Percentiles rank a stretch among this genome's conserved stretches.
These are phyloP conservation scores for Anorthoa munda DNA, from an alignment of 2,888 invertebrate species.

Conservation along the genomic window DNA sequence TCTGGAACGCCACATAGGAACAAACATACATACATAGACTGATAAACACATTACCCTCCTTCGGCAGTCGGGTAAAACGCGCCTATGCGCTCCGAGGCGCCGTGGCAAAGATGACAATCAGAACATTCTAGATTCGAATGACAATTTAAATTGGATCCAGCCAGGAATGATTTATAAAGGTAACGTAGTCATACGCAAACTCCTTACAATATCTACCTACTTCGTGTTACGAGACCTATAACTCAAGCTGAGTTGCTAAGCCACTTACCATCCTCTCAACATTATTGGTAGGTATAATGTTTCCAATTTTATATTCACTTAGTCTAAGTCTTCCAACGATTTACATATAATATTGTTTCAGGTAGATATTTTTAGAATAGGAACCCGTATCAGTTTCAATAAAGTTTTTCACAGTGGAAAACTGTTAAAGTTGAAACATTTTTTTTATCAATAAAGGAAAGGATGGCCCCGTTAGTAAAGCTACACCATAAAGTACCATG, in stretches of 20 bases:
- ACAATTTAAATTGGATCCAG: too few relatives aligned
- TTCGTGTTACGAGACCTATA: slow-evolving; percentile 13
- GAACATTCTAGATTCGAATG: too few relatives aligned
- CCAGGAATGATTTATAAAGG: too few relatives aligned
- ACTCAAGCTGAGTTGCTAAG: slow-evolving; percentile 13
- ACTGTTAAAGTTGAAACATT: slow-evolving; percentile 3
- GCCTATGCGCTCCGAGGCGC: too few relatives aligned
- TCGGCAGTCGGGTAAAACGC: too few relatives aligned
- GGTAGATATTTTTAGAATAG: background rate
- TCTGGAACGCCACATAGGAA: too few relatives aligned
- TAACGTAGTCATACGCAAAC: too few relatives aligned
- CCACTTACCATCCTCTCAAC: slow-evolving; percentile 22
- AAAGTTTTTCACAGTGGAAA: slow-evolving; percentile 3
- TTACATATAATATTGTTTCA: background rate
- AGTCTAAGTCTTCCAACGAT: slow-evolving; percentile 5
- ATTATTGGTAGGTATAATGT: slow-evolving; percentile 37
- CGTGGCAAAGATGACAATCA: too few relatives aligned
- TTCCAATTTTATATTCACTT: slow-evolving; percentile 23
- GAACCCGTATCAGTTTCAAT: background rate
- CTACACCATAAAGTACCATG: slow-evolving; percentile 18
- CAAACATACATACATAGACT: too few relatives aligned
- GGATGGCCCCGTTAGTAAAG: background rate
- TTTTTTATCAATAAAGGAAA: slow-evolving; percentile 14
- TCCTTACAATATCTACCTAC: background rate
- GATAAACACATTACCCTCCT: too few relatives aligned